A percentile compares a stretch with the other conserved stretches of the same genome.
phyloP scores from a whole-genome alignment of 2,888 invertebrate genomes.

The Dascillus cervinus region DNA sequence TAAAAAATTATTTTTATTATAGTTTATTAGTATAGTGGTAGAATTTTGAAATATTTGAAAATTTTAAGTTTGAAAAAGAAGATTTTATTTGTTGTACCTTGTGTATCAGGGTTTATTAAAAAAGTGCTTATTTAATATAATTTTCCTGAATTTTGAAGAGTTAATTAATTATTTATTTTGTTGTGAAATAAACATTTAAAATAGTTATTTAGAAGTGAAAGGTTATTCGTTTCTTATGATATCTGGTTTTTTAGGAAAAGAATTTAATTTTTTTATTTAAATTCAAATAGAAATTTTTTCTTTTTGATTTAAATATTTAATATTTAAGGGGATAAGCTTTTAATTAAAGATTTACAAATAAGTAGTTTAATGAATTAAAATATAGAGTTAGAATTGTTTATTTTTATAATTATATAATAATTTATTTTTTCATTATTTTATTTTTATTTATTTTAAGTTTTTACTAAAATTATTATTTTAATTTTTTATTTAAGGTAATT shows the following conservation, averaged over 20 bases:
- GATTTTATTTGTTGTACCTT: conserved; percentile 59
- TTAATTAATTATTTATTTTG: conserved; percentile 51
- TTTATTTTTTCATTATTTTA: conserved; percentile 46
- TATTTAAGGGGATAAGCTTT: conserved; percentile 55
- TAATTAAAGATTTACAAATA: conserved; percentile 51
- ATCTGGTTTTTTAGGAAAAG: conserved; percentile 62
- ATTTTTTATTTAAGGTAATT: conserved; percentile 43
- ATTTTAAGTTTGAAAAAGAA: conserved; percentile 40
- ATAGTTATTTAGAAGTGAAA: conserved; percentile 57
- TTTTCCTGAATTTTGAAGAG: conserved; percentile 57
- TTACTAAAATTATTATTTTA: conserved; percentile 41
- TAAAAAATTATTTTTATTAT: conserved; percentile 50
- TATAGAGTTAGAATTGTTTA: conserved; percentile 53
- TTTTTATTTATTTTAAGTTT: conserved; percentile 40
- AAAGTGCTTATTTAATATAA: conserved; percentile 36
- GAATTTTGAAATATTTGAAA: conserved; percentile 47
- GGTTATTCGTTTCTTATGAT: conserved; percentile 58
- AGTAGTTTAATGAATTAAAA: conserved; percentile 38
- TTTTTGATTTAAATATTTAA: conserved; percentile 38
- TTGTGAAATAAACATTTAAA: conserved; percentile 54
- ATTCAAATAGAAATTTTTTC: conserved; percentile 29
- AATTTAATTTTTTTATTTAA: conserved; percentile 45
- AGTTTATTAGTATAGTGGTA: conserved; percentile 50
- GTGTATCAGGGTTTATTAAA: conserved; percentile 66
- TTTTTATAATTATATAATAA: conserved; percentile 41